Base-by-base conservation (phyloP, 2,113 vertebrate species). In the Eurystomus gularis region DNA sequence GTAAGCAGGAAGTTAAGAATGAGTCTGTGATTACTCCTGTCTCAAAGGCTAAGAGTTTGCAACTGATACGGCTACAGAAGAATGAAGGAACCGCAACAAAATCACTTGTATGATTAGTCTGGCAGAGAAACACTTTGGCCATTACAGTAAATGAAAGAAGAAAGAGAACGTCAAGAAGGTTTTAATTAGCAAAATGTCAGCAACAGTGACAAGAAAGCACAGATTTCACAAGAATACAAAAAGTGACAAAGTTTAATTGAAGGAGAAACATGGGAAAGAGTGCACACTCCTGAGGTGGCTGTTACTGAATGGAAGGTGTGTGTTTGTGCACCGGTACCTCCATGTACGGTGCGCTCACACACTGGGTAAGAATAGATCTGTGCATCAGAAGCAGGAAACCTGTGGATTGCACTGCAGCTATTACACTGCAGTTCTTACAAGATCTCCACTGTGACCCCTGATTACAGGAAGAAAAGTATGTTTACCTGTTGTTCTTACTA, bases 1-100 rank as follows among this genome's bases (percentile, higher is more conserved):
- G 39, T 37, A 69, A 90, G 39, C 10, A 92, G 77, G 65, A 96
- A 96, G 82, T 84, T 57, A 84, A 52, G 83, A 68, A 62, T 72
- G 69, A 94, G 51, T 71, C 81, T 96, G 55, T 92, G 88, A 88
- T 96, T 92, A 93, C 58, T 69, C 83, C 51, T 33, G 48, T 64
- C 31, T 86, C 40, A 52, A 82, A 88, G 86, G 80, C 69, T 78
- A 81, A 65, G 58, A 77, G 68, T 78, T 88, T 33, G 1, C 80
- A 88, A 86, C 44, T 92, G 85, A 92, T 58, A 12, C 68, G 83
- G 46, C 83, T 52, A 69, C 61, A 86, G 61, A 95, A 19, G 80
- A 94, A 88, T 93, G 80, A 92, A 20, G 10, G 58, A 95, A 84
- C 48, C 83, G 66, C 33, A 65, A 68, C 44, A 85, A 95, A 93